A percentile compares a stretch with the other conserved stretches of the same genome.
Evolutionary conservation across 2,113 vertebrate genomes (phyloP).

Genomic region (Dascyllus trimaculatus): DNA sequence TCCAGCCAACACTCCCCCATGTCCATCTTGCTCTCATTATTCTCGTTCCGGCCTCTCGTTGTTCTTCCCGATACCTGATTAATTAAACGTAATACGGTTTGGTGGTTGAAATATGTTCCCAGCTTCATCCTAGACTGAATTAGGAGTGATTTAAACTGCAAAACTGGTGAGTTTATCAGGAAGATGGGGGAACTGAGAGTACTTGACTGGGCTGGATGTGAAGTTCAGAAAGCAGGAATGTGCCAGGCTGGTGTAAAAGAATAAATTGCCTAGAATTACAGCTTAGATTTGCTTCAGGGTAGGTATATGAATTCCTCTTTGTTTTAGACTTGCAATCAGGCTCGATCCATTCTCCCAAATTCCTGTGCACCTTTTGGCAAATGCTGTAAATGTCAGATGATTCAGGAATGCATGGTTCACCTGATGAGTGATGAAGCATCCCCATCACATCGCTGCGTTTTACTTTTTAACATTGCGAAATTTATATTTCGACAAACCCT

Average conservation of each 20-base stretch:
- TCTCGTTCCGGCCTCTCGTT: conserved; percentile 28
- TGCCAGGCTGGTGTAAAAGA: conserved; percentile 11
- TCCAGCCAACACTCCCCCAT: conserved; percentile 46
- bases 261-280: conserved; percentile 11
- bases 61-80: conserved; percentile 5
- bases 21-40: conserved; percentile 60
- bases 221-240: conserved; percentile 11
- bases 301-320: conserved; percentile 25
- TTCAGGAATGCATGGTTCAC: conserved; percentile 42
- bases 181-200: not conserved
- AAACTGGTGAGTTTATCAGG: not conserved
- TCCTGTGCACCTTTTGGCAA: conserved; percentile 17
- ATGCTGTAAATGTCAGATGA: conserved; percentile 9
- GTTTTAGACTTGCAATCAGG: conserved; percentile 30
- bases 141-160: not conserved
- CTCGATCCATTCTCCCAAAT: not conserved
- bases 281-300: conserved; percentile 14
- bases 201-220: not conserved
- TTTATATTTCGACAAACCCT: no score
- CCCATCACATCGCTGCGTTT: no score
- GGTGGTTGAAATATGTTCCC: not conserved
- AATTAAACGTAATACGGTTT: not conserved
- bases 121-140: not conserved
- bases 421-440: conserved; percentile 5
- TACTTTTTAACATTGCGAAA: no score